Conservation (phyloP, 53 echinoderm and acorn worm genomes). For the Stichopus horrens region DNA sequence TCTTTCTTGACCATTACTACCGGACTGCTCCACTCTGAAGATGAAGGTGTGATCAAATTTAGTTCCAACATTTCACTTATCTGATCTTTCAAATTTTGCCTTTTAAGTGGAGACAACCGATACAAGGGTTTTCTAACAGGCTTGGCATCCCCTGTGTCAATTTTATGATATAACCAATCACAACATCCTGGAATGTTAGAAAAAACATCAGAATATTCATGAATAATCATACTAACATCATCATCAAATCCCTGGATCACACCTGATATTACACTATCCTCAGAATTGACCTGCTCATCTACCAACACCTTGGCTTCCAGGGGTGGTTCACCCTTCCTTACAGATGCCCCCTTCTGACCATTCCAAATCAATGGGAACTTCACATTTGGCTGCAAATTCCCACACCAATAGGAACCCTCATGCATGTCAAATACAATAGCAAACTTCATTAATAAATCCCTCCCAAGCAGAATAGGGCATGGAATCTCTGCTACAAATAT, state of each 20-base stretch:
- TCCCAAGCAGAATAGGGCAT: neutral
- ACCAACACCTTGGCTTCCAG: neutral
- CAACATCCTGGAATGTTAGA: neutral
- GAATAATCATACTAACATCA: neutral
- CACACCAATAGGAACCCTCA: neutral
- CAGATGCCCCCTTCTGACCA: neutral
- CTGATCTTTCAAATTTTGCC: slow-evolving; percentile 13
- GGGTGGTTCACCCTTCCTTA: neutral
- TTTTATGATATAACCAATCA: slow-evolving; percentile 11
- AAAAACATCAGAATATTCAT: neutral
- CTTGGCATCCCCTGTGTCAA: slow-evolving; percentile 25
- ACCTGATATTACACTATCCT: too few relatives aligned
- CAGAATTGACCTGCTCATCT: too few relatives aligned
- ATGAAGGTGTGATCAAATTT: neutral
- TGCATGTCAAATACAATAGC: slow-evolving; percentile 5
- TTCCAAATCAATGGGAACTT: slow-evolving; percentile 20
- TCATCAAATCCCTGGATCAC: neutral
- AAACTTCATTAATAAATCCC: neutral
- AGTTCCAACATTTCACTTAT: slow-evolving; percentile 19
- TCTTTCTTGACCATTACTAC: slow-evolving; percentile 32
- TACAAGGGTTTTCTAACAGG: slow-evolving; percentile 5
- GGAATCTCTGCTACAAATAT: slow-evolving; percentile 6
- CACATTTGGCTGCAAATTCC: neutral
- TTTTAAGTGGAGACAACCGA: slow-evolving; percentile 9
- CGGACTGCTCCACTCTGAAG: neutral